Conservation (phyloP, 2,113 vertebrate species). For the Synodontis membranacea region DNA sequence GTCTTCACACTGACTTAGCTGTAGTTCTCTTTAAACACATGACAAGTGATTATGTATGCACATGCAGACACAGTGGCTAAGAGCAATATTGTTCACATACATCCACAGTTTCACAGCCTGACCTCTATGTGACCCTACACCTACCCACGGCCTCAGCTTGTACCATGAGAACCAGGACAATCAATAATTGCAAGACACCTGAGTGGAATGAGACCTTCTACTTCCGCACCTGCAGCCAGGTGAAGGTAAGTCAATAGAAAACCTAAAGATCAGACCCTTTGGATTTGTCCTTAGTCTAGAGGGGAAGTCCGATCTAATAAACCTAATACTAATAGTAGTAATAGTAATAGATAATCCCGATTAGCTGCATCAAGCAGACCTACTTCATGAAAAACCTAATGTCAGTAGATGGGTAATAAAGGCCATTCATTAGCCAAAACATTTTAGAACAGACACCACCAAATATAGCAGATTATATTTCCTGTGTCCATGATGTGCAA, state of each 20-base stretch:
- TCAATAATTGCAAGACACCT: conserved; percentile 73
- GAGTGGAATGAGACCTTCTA: conserved; percentile 84
- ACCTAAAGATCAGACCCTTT: background rate
- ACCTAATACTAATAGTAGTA: background rate
- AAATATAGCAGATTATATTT: too few relatives aligned
- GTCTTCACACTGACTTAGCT: background rate
- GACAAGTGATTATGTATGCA: background rate
- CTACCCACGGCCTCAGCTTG: conserved; percentile 77
- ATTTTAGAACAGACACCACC: too few relatives aligned
- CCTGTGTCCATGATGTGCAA: background rate
- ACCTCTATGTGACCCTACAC: conserved; percentile 80
- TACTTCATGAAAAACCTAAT: too few relatives aligned
- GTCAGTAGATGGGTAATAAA: too few relatives aligned
- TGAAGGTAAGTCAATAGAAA: conserved; percentile 73
- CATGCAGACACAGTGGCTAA: background rate
- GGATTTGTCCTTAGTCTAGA: background rate
- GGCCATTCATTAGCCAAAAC: too few relatives aligned
- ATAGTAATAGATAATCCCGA: background rate
- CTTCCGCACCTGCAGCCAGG: conserved; percentile 74
- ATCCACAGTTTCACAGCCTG: conserved; percentile 62
- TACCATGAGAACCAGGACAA: conserved; percentile 72
- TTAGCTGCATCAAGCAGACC: background rate
- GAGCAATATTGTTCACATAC: background rate
- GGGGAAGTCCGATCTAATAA: background rate
- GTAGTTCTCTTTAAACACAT: background rate